phyloP scores from a whole-genome alignment of 2,797 vertebrate genomes.

The Clarias platycephalus region DNA sequence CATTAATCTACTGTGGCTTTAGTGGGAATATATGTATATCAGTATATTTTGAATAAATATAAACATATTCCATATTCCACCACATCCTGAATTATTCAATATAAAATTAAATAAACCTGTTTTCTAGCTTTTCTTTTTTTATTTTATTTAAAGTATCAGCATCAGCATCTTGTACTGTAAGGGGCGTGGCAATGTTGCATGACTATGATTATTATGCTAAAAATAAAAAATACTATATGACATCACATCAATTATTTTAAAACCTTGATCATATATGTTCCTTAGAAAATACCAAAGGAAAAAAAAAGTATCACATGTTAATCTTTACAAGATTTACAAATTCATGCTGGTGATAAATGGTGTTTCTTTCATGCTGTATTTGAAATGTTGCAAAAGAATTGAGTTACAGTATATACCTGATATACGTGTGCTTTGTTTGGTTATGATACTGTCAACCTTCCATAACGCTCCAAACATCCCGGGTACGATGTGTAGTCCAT shows the following conservation, averaged over 20 bases:
- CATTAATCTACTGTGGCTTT: background rate
- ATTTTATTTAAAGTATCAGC: background rate
- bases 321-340: background rate
- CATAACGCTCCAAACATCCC: slow-evolving; percentile 4
- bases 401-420: background rate
- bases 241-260: background rate
- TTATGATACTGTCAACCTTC: background rate
- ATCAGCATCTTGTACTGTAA: background rate
- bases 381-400: background rate
- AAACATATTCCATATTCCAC: background rate
- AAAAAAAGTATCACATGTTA: background rate
- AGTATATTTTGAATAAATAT: background rate
- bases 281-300: no score
- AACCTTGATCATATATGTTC: background rate
- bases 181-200: background rate
- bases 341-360: background rate
- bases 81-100: background rate
- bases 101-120: background rate
- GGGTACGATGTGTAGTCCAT: background rate
- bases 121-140: background rate
- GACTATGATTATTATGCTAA: background rate
- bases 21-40: background rate
- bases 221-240: background rate
- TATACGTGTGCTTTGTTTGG: slow-evolving; percentile 4
- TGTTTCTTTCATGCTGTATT: background rate